A percentile compares a stretch with the other conserved stretches of the same genome.
Conservation (phyloP, 2,797 vertebrate species). For the Gallinago solitaria region DNA sequence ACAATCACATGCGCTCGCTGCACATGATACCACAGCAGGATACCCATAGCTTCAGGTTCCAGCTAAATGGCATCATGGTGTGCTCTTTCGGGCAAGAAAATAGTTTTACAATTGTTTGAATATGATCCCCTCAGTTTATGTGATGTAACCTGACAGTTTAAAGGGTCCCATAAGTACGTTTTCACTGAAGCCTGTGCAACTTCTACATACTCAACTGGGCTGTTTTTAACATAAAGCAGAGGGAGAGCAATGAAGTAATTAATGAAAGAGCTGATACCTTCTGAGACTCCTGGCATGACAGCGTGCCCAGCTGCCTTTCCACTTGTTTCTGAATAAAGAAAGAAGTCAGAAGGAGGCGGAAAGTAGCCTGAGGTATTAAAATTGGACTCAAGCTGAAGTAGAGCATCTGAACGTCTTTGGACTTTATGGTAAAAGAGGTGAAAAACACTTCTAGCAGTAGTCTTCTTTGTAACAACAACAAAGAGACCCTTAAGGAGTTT, state of each 20-base stretch:
- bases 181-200: not conserved
- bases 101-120: constrained; percentile 67
- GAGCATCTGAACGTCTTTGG: not conserved
- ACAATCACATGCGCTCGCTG: constrained; percentile 58
- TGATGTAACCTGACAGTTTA: constrained; percentile 71
- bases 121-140: constrained; percentile 55
- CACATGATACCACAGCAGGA: constrained; percentile 74
- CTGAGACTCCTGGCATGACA: constrained; percentile 36
- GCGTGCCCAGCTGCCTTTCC: constrained; percentile 22
- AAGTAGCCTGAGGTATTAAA: constrained; percentile 4
- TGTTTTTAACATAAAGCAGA: constrained; percentile 55
- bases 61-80: constrained; percentile 74
- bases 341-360: not conserved
- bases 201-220: constrained; percentile 28
- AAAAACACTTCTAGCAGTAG: not conserved
- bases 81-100: constrained; percentile 74
- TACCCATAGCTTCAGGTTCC: constrained; percentile 74
- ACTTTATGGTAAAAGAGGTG: not conserved
- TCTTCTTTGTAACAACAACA: not conserved
- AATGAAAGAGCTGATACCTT: constrained; percentile 51
- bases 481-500: not conserved
- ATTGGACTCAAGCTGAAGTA: not conserved
- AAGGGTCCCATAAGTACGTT: constrained; percentile 44
- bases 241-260: constrained; percentile 52
- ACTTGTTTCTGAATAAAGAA: constrained; percentile 15